These are phyloP conservation scores for Eciton burchellii DNA, from an alignment of 1,140 invertebrate species.

Conservation along the genomic window DNA sequence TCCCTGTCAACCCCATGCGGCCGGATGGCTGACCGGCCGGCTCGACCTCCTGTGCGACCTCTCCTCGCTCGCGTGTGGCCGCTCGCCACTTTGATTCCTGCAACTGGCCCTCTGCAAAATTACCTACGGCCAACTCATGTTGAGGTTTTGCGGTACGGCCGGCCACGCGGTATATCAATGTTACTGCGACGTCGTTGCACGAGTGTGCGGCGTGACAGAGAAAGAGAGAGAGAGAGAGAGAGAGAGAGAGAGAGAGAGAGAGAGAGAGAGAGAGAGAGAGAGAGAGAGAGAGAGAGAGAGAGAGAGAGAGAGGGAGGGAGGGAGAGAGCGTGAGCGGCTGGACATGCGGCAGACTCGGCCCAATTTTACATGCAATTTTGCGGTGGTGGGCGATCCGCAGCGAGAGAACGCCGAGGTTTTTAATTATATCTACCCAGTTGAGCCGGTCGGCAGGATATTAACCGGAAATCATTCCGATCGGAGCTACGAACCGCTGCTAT, in stretches of 20 bases:
- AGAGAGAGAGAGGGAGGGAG: too few species aligned
- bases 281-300: too few species aligned
- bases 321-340: slow-evolving; percentile 36
- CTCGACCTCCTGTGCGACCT: slow-evolving; percentile 9
- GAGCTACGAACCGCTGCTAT: slow-evolving; percentile 62
- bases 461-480: slow-evolving; percentile 71
- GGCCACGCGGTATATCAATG: slow-evolving; percentile 58
- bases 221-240: too few species aligned
- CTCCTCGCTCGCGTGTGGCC: slow-evolving; percentile 1
- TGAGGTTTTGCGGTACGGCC: slow-evolving; percentile 73
- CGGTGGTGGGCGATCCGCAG: slow-evolving; percentile 59
- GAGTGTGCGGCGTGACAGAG: too few species aligned
- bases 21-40: background rate
- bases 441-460: slow-evolving; percentile 63
- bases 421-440: slow-evolving; percentile 73
- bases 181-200: slow-evolving; percentile 19
- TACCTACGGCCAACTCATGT: slow-evolving; percentile 65
- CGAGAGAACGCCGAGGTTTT: slow-evolving; percentile 65
- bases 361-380: slow-evolving; percentile 77
- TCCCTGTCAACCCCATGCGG: slow-evolving; percentile 43
- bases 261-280: too few species aligned
- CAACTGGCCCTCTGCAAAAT: slow-evolving; percentile 67
- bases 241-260: too few species aligned
- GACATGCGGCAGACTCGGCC: slow-evolving; percentile 64
- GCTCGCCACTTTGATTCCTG: slow-evolving; percentile 57